phyloP scores from a whole-genome alignment of 2,113 vertebrate species.

The Xenopus borealis region DNA sequence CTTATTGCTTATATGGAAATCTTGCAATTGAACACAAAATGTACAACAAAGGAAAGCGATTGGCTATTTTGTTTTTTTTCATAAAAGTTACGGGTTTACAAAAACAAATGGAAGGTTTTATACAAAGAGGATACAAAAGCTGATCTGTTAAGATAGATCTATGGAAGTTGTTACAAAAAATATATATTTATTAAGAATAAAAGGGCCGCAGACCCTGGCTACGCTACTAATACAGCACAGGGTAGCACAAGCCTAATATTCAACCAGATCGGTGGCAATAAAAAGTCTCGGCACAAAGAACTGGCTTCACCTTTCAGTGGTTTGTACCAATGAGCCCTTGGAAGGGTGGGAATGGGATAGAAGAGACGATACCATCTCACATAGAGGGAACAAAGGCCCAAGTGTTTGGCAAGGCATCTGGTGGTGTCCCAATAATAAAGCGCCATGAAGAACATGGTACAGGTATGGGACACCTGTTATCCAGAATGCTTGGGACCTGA shows the following conservation, averaged over 20 bases:
- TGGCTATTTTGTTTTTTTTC: slow-evolving; percentile 29
- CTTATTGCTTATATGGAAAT: slow-evolving; percentile 69
- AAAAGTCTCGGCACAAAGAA: too few species aligned
- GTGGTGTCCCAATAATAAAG: too few species aligned
- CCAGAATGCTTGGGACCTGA: too few species aligned
- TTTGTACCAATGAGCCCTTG: too few species aligned
- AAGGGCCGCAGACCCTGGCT: not conserved
- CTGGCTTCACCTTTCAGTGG: not conserved
- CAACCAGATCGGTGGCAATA: too few species aligned
- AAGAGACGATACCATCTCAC: too few species aligned
- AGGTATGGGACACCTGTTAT: too few species aligned
- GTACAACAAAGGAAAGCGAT: slow-evolving; percentile 62
- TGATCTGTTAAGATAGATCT: slow-evolving; percentile 57
- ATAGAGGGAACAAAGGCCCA: too few species aligned
- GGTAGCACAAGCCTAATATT: too few species aligned
- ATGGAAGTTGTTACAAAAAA: slow-evolving; percentile 66
- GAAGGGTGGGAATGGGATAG: too few species aligned
- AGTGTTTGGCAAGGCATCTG: too few species aligned
- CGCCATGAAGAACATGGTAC: too few species aligned
- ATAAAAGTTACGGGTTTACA: slow-evolving; percentile 64
- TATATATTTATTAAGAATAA: slow-evolving; percentile 44
- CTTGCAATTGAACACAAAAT: slow-evolving; percentile 57
- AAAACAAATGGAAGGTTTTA: slow-evolving; percentile 63
- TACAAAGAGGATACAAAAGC: slow-evolving; percentile 67
- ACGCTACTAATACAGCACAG: not conserved